Evolutionary conservation across 2,888 invertebrate genomes (phyloP).

Genomic region (Cosmorhoe ocellata): DNA sequence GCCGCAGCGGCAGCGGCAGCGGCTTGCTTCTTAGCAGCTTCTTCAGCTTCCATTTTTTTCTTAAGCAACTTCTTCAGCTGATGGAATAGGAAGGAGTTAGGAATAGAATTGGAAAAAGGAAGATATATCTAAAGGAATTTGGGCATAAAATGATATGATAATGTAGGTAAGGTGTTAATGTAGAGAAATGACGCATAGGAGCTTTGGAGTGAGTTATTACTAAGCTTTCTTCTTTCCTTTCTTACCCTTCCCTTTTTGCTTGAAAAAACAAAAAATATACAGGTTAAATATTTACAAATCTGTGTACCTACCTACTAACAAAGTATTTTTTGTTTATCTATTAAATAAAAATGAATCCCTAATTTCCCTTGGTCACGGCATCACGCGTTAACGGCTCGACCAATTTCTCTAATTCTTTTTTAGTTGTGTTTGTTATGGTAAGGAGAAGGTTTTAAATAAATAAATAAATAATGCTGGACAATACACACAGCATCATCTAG

Average conservation of each 20-base stretch:
- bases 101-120: neutral
- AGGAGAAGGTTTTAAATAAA: neutral
- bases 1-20: constrained; percentile 38
- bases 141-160: neutral
- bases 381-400: too few relatives aligned
- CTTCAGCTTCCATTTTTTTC: constrained; percentile 40
- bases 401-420: too few relatives aligned
- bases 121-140: neutral
- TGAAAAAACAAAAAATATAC: constrained; percentile 36
- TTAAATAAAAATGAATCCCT: too few relatives aligned
- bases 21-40: constrained; percentile 33
- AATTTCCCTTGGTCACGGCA: too few relatives aligned
- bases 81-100: constrained; percentile 15
- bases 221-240: constrained; percentile 73
- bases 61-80: constrained; percentile 61
- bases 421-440: too few relatives aligned
- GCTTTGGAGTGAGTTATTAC: constrained; percentile 22
- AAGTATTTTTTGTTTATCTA: too few relatives aligned
- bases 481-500: too few relatives aligned
- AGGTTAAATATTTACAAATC: too few relatives aligned
- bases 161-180: too few relatives aligned
- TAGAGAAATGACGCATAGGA: too few relatives aligned
- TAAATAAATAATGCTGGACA: too few relatives aligned
- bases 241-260: constrained; percentile 70
- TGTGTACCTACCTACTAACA: too few relatives aligned